Evolutionary conservation across 2,113 vertebrate species (phyloP), one percentile per base, ranked within the genome.

Genomic region (Marmota flaviventris): DNA sequence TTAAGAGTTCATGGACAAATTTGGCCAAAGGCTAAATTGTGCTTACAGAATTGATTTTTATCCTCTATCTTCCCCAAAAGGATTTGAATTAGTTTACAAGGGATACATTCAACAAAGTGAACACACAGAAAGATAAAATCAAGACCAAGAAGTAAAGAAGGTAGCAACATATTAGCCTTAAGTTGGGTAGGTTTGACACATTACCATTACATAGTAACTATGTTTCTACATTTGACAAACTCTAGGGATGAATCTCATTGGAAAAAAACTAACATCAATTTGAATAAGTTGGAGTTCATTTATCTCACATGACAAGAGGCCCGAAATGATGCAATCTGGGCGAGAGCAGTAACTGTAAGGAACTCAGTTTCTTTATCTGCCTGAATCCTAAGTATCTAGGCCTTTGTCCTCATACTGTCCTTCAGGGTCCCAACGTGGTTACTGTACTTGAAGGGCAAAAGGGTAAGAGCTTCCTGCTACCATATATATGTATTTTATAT

Each of bases 1-100:
- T 56, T 14, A 42, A 61, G 92, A 69, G 29, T 77, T 85, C 29
- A 77, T 45, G 13, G 53, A 13, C 56, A 95, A 69, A 77, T 82
- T 56, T 89, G 73, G 53, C 32, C 42, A 45, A 75, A 67, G 67
- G 45, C 16, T 8, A 77, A 85, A 85, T 8, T 72, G 37, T 34
- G 94, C 56, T 85, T 67, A 76, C 5, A 86, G 67, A 93, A 48
- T 85, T 89, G 39, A 92, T 70, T 83, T 89, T 88, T 67, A 58
- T 16, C 18, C 67, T 37, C 37, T 10, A 14, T 78, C 27, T 93
- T 94, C 61, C 39, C 65, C 37, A 75, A 87, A 95, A 92, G 13
- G 5, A 56, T 29, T 51, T 86, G 83, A 81, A 42, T 78, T 78
- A 37, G 14, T 48, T 79, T 65, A 48, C 61, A 70, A 85, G 39